Percentiles rank a stretch among this genome's conserved stretches.
These are phyloP conservation scores for Epinephelus fuscoguttatus DNA, from an alignment of 2,113 vertebrate genomes.

Conservation along the genomic window DNA sequence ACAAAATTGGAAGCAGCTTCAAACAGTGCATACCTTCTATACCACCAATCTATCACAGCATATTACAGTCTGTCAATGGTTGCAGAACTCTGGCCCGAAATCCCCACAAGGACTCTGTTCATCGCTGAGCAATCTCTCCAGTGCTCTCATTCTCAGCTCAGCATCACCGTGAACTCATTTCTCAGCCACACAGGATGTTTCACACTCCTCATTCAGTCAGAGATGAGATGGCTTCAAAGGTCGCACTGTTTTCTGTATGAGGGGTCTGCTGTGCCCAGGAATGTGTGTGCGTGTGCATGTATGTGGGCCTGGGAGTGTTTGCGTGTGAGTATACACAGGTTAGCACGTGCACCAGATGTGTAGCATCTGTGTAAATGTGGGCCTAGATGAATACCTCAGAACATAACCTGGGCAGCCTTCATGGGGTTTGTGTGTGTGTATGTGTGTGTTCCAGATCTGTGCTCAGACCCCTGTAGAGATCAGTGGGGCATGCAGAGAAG, in stretches of 20 bases:
- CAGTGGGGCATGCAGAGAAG: constrained; percentile 65
- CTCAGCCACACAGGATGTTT: constrained; percentile 71
- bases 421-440: constrained; percentile 34
- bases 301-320: not conserved
- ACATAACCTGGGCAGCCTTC: constrained; percentile 38
- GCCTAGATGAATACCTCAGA: constrained; percentile 30
- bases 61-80: constrained; percentile 34
- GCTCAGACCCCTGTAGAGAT: constrained; percentile 66
- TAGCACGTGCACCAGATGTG: constrained; percentile 6
- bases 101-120: constrained; percentile 47
- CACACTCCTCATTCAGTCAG: constrained; percentile 53
- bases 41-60: constrained; percentile 27
- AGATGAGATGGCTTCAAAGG: constrained; percentile 76
- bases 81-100: constrained; percentile 29
- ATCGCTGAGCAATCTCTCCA: constrained; percentile 58
- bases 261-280: constrained; percentile 24
- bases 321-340: constrained; percentile 20
- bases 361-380: constrained; percentile 19
- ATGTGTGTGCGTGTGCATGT: not conserved
- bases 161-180: constrained; percentile 67
- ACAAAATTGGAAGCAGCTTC: not conserved
- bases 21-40: not conserved
- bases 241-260: constrained; percentile 60
- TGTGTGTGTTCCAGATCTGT: constrained; percentile 58
- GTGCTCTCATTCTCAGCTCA: constrained; percentile 61